phyloP scores from a whole-genome alignment of 2,888 invertebrate species.

The Tillus elongatus region DNA sequence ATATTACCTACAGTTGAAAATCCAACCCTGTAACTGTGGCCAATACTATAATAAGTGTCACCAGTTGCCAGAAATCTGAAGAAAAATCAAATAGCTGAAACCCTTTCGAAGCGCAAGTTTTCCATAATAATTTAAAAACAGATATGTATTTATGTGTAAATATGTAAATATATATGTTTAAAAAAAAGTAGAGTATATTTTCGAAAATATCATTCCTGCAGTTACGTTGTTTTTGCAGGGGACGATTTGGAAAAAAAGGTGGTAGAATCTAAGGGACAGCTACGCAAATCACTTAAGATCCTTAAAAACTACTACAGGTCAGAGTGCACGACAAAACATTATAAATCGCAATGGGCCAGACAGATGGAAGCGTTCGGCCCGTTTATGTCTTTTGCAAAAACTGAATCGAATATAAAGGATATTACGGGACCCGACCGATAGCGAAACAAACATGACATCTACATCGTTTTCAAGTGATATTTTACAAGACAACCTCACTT shows the following conservation, averaged over 20 bases:
- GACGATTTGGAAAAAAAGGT: conserved; percentile 4
- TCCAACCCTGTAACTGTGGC: conserved; percentile 5
- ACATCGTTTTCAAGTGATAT: too few relatives aligned
- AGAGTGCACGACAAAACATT: background rate
- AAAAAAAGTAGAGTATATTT: too few relatives aligned
- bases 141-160: too few relatives aligned
- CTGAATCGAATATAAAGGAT: background rate
- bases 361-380: conserved; percentile 1
- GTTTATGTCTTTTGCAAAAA: conserved; percentile 4
- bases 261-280: background rate
- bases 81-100: background rate
- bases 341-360: conserved; percentile 3
- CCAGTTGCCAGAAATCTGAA: conserved; percentile 5
- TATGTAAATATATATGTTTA: too few relatives aligned
- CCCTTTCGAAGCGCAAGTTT: too few relatives aligned
- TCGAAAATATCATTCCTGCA: too few relatives aligned
- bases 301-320: background rate
- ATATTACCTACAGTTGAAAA: conserved; percentile 5
- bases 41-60: conserved; percentile 4
- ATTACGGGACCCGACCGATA: too few relatives aligned
- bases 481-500: too few relatives aligned
- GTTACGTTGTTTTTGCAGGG: background rate
- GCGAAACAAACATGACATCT: too few relatives aligned
- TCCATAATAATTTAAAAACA: too few relatives aligned
- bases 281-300: conserved; percentile 1